phyloP scores from a whole-genome alignment of 2,888 invertebrate species.

The Scaptomyza polygonia region DNA sequence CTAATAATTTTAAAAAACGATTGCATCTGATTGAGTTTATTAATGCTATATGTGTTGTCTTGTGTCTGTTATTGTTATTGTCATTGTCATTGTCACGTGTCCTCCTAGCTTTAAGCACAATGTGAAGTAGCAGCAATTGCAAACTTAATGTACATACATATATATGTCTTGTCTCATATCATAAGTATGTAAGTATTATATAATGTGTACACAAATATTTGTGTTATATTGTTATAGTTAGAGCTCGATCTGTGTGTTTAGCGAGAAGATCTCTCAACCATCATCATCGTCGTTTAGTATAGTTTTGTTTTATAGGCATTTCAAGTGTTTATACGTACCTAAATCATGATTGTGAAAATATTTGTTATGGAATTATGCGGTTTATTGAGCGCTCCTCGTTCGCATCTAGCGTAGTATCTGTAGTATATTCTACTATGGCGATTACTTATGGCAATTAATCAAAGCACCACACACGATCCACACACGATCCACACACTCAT shows the following conservation, averaged over 20 bases:
- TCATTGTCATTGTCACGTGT: constrained; percentile 28
- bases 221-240: constrained; percentile 34
- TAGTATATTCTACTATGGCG: no score
- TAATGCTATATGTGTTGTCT: constrained; percentile 37
- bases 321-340: constrained; percentile 12
- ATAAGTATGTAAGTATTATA: constrained; percentile 32
- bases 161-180: constrained; percentile 23
- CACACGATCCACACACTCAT: constrained; percentile 14
- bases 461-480: constrained; percentile 24
- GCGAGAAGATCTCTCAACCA: constrained; percentile 2
- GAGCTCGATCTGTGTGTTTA: constrained; percentile 19
- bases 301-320: constrained; percentile 10
- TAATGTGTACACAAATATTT: constrained; percentile 16
- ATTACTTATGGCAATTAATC: constrained; percentile 25
- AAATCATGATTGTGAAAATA: constrained; percentile 18
- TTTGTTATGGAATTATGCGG: constrained; percentile 24
- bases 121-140: constrained; percentile 32
- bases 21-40: constrained; percentile 19
- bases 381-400: constrained; percentile 22
- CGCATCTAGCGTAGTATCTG: constrained; percentile 16
- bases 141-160: constrained; percentile 8
- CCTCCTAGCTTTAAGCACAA: constrained; percentile 63
- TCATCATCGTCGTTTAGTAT: constrained; percentile 18
- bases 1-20: constrained; percentile 1
- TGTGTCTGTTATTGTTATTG: constrained; percentile 39